Evolutionary conservation across 1,140 invertebrate species (phyloP).

Genomic region (Lepidurus packardi): DNA sequence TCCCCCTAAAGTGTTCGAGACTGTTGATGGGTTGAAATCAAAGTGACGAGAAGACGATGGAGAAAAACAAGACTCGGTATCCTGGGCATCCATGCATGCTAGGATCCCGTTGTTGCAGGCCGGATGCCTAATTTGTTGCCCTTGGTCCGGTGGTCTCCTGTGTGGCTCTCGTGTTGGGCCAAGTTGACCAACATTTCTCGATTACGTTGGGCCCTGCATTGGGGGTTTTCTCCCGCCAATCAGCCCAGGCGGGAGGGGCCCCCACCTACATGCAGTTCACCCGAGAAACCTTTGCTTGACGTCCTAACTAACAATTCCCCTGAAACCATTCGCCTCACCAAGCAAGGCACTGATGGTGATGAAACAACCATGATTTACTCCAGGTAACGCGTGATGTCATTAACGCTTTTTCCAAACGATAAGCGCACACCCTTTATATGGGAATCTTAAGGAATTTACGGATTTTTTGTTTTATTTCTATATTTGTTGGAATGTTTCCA

Average conservation of each 20-base stretch:
- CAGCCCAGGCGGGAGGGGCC: constrained; percentile 15
- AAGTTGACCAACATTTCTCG: constrained; percentile 21
- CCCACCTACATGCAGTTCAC: constrained; percentile 17
- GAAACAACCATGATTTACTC: constrained; percentile 14
- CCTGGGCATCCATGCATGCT: constrained; percentile 7
- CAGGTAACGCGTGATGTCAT: neutral
- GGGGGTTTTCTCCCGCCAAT: constrained; percentile 20
- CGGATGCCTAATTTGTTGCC: constrained; percentile 18
- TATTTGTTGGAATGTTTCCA: too few relatives aligned
- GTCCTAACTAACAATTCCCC: constrained; percentile 10
- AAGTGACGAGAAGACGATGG: neutral
- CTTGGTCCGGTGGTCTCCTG: constrained; percentile 1
- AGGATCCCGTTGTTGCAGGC: neutral
- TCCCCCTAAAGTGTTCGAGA: too few relatives aligned
- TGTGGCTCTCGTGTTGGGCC: constrained; percentile 20
- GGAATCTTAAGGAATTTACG: too few relatives aligned
- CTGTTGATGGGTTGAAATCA: too few relatives aligned
- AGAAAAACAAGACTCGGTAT: neutral
- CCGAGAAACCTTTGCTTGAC: constrained; percentile 13
- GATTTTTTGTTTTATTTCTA: too few relatives aligned
- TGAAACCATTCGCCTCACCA: constrained; percentile 15
- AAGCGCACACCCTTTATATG: too few relatives aligned
- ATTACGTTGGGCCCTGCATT: constrained; percentile 21
- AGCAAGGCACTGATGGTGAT: constrained; percentile 6
- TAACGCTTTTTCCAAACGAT: neutral